Percentiles rank a stretch among this genome's conserved stretches.
These are phyloP conservation scores for Mustela lutreola DNA, from an alignment of 2,113 vertebrate genomes.

Conservation along the genomic window DNA sequence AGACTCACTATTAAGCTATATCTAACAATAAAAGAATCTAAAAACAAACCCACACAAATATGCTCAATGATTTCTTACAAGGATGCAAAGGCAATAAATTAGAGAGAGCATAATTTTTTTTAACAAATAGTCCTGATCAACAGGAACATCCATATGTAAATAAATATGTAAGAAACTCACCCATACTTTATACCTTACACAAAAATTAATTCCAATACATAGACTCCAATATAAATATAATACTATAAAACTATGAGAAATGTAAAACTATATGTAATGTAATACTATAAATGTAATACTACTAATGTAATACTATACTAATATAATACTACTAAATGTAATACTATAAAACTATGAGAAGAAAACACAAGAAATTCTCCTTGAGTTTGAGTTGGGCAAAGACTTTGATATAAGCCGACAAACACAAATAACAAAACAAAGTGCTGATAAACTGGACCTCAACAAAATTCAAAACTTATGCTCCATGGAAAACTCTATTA, in stretches of 20 bases:
- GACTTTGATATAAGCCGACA: neutral
- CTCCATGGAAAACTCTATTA: neutral
- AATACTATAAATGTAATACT: too few relatives aligned
- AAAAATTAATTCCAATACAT: neutral
- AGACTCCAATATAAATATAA: neutral
- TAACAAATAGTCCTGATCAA: neutral
- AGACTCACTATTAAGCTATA: neutral
- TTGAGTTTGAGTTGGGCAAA: neutral
- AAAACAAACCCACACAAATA: neutral
- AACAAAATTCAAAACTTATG: neutral
- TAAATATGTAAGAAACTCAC: neutral
- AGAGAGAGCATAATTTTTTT: neutral
- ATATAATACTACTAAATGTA: too few relatives aligned
- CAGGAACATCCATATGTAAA: neutral
- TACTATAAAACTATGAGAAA: too few relatives aligned
- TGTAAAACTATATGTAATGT: too few relatives aligned
- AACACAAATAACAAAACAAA: neutral
- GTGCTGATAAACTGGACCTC: neutral
- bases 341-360: neutral
- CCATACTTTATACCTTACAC: neutral
- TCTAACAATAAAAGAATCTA: neutral
- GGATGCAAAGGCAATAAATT: neutral
- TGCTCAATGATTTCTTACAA: neutral
- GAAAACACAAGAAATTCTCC: neutral
- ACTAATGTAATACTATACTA: too few relatives aligned